Evolutionary conservation across 2,797 vertebrate species (phyloP).

Genomic region (Anguilla megastoma): DNA sequence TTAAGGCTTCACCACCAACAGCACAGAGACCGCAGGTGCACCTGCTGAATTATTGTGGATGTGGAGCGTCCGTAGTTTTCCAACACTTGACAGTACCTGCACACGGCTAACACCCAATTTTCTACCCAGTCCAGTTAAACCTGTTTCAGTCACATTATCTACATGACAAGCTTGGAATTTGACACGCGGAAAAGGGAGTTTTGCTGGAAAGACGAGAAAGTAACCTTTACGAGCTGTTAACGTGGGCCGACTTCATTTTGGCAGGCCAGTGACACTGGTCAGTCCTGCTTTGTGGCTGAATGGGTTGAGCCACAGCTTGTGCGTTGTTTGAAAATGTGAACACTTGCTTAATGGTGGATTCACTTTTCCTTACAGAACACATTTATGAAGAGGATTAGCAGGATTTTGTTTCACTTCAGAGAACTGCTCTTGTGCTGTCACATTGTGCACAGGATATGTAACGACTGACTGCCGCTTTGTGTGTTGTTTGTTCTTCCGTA

Average conservation of each 20-base stretch:
- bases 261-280: neutral
- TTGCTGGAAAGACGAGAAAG: neutral
- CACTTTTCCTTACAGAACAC: neutral
- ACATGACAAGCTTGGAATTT: neutral
- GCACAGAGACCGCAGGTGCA: neutral
- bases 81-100: neutral
- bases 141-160: neutral
- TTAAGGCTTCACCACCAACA: neutral
- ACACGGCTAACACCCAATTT: neutral
- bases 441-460: neutral
- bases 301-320: neutral
- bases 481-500: neutral
- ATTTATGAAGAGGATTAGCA: neutral
- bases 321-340: neutral
- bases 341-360: neutral
- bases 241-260: neutral
- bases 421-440: neutral
- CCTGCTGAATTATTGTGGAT: neutral
- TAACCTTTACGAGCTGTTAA: neutral
- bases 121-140: constrained; percentile 1
- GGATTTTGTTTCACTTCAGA: neutral
- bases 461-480: neutral
- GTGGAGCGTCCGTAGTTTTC: neutral
- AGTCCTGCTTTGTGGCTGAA: neutral
- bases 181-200: neutral